Evolutionary conservation across 2,888 invertebrate genomes (phyloP).

Genomic region (Erpobdella octoculata): DNA sequence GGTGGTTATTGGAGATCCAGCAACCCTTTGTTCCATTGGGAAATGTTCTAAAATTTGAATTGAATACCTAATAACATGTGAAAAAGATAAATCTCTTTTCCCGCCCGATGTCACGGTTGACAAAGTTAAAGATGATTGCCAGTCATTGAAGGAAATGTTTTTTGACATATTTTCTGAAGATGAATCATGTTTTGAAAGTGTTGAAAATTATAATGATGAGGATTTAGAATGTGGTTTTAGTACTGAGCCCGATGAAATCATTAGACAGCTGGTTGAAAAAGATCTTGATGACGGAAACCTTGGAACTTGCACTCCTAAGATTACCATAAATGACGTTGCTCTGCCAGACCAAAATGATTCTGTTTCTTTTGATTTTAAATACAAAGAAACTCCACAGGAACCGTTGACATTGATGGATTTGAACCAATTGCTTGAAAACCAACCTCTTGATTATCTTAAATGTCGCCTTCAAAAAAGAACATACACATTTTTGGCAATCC

Average conservation of each 20-base stretch:
- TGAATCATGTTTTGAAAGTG: too few relatives aligned
- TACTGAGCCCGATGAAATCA: conserved; percentile 41
- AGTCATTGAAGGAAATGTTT: not conserved
- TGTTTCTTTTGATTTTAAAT: too few relatives aligned
- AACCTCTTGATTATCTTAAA: not conserved
- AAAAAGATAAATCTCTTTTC: not conserved
- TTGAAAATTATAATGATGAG: conserved; percentile 30
- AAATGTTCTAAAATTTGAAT: conserved; percentile 58
- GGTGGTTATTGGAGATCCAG: conserved; percentile 75
- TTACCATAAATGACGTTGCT: too few relatives aligned
- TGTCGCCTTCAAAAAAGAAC: not conserved
- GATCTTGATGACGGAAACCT: conserved; percentile 28
- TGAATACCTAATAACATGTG: conserved; percentile 29
- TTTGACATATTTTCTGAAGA: too few relatives aligned
- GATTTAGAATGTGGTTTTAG: conserved; percentile 38
- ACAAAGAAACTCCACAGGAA: too few relatives aligned
- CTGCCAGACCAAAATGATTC: too few relatives aligned
- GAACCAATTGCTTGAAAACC: not conserved
- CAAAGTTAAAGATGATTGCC: not conserved
- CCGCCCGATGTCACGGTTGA: conserved; percentile 11
- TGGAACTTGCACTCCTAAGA: too few relatives aligned
- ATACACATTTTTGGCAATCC: not conserved
- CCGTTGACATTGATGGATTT: too few relatives aligned
- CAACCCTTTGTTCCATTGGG: conserved; percentile 71
- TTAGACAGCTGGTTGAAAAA: conserved; percentile 41